Percentiles rank a stretch among this genome's conserved stretches.
These are phyloP conservation scores for Marmota flaviventris DNA, from an alignment of 2,113 vertebrate genomes.

Conservation along the genomic window DNA sequence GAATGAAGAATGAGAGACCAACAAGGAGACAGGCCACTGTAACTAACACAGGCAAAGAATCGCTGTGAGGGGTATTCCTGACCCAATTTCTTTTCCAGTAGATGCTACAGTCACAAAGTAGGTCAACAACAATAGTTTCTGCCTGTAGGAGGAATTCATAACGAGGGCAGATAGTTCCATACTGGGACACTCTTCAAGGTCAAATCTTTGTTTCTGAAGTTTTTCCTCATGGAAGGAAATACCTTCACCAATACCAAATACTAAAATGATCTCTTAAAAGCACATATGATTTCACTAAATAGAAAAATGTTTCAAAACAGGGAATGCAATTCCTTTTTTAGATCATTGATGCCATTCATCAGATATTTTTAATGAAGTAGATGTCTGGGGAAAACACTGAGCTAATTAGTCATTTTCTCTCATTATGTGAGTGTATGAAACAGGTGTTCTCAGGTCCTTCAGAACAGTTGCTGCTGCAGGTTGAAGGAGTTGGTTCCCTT, in stretches of 20 bases:
- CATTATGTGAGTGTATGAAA: not conserved
- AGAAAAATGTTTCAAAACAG: not conserved
- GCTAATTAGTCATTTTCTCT: not conserved
- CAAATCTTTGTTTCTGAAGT: constrained; percentile 7
- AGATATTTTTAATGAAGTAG: constrained; percentile 51
- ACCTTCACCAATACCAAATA: not conserved
- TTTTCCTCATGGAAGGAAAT: constrained; percentile 15
- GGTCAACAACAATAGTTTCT: constrained; percentile 16
- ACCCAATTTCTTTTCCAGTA: not conserved
- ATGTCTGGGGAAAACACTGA: constrained; percentile 24
- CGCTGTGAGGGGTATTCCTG: not conserved
- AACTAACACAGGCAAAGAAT: not conserved
- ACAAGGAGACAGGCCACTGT: not conserved
- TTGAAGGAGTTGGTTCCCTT: not conserved
- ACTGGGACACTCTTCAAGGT: not conserved
- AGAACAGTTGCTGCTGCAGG: not conserved
- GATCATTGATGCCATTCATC: not conserved
- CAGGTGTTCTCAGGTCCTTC: not conserved
- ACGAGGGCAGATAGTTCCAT: not conserved
- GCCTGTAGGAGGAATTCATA: not conserved
- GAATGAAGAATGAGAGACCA: not conserved
- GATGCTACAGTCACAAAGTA: not conserved
- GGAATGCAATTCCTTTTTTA: not conserved
- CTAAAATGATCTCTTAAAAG: not conserved
- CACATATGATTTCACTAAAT: not conserved